Evolutionary conservation across 30 jellyfish, hydroid and myxozoan species (phyloP), one percentile per base, ranked within the genome.

Genomic region (Morbakka virulenta): DNA sequence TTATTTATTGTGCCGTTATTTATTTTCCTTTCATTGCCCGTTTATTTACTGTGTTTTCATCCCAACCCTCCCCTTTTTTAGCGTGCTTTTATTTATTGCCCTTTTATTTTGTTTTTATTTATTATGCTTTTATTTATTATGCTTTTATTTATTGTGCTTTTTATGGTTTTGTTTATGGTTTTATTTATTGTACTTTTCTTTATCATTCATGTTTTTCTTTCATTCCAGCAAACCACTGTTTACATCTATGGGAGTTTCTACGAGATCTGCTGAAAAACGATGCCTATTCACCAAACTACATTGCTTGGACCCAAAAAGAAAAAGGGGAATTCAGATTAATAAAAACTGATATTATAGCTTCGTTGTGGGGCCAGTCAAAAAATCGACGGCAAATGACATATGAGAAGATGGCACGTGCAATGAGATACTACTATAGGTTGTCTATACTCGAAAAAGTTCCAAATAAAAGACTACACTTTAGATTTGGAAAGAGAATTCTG

Each of bases 381-480:
- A 89, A 89, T 78, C 66, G 97, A 36, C 77, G 84, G 2, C 79
- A 89, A 29, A 89, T 89, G 97, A 89, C 97, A 61, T 89, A 89
- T 62, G 97, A 89, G 80, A 89, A 89, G 68, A 89, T 89, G 97
- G 97, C 97, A 52, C 93, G 97, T 0, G 97, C 97, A 23, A 89
- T 89, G 97, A 87, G 97, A 2, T 89, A 89, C 72, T 89, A 89
- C 69, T 89, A 89, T 84, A 89, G 83, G 69, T 78, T 89, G 97
- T 82, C 83, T 51, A 89, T 89, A 24, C 62, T 89, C 23, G 97
- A 89, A 25, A 89, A 89, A 50, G 97, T 89, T 0, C 95, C 95
- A 0, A 87, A 89, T 80, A 89, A 89, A 72, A 66, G 97, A 63
- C 87, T 89, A n/a, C 97, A 89, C 50, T 89, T 89, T 67, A 61